Conservation (phyloP, 2,797 vertebrate species). For the Poeciliopsis gracilis region DNA sequence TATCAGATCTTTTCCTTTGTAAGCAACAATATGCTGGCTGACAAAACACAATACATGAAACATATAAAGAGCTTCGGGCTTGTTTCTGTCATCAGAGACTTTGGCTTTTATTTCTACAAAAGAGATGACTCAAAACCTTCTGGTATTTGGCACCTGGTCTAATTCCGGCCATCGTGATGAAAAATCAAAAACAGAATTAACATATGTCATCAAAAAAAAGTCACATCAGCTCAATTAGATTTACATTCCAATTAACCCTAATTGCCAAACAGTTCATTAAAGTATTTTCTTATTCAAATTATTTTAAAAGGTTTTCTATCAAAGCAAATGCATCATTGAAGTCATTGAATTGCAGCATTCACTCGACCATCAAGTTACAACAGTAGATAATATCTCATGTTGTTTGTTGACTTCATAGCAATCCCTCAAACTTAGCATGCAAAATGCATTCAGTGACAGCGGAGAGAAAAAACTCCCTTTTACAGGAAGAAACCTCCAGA, state of each 20-base stretch:
- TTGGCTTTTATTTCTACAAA: background rate
- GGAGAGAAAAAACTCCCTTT: background rate
- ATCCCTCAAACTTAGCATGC: background rate
- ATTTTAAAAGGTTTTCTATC: background rate
- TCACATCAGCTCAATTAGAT: background rate
- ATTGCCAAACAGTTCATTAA: background rate
- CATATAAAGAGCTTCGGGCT: background rate
- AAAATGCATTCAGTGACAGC: background rate
- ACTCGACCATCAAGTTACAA: background rate
- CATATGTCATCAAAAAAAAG: background rate
- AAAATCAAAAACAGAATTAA: background rate
- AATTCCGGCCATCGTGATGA: background rate
- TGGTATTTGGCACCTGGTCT: background rate
- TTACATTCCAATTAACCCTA: background rate
- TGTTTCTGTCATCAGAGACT: background rate
- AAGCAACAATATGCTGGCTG: background rate
- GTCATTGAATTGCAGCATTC: background rate
- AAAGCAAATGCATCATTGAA: background rate
- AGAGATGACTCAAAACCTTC: background rate
- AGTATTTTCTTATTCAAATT: background rate
- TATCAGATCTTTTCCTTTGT: background rate
- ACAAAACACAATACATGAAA: background rate
- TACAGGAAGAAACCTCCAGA: background rate
- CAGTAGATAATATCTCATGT: too few species aligned
- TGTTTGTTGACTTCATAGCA: too few species aligned